A percentile compares a stretch with the other conserved stretches of the same genome.
These are phyloP conservation scores for Thyatira batis DNA, from an alignment of 2,888 invertebrate genomes.

Conservation along the genomic window DNA sequence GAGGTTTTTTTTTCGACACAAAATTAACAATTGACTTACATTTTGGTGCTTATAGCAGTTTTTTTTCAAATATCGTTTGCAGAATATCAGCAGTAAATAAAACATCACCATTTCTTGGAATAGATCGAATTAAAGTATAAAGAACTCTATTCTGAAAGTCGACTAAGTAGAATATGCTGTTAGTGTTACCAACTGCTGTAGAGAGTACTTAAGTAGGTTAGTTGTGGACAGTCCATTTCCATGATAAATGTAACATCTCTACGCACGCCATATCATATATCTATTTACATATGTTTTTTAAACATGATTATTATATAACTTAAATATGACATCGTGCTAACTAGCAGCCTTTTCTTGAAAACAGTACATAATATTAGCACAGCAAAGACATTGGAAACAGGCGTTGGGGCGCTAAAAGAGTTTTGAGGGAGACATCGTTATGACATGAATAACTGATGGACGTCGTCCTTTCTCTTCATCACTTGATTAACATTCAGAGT, in stretches of 20 bases:
- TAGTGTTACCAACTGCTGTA: conserved; percentile 37
- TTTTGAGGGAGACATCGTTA: conserved; percentile 60
- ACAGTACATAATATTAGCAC: conserved; percentile 20
- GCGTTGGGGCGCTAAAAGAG: conserved; percentile 49
- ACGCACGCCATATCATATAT: not conserved
- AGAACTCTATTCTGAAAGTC: conserved; percentile 41
- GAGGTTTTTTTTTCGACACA: too few relatives aligned
- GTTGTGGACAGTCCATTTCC: conserved; percentile 23
- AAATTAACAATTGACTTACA: too few relatives aligned
- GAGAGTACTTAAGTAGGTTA: conserved; percentile 32
- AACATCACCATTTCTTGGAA: conserved; percentile 8
- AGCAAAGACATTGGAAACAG: conserved; percentile 24
- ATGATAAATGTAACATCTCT: conserved; percentile 6
- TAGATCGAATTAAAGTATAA: conserved; percentile 22
- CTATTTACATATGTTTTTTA: too few relatives aligned
- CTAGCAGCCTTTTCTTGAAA: not conserved
- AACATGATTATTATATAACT: not conserved
- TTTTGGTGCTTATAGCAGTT: too few relatives aligned
- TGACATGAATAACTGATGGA: conserved; percentile 75
- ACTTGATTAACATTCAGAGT: conserved; percentile 75
- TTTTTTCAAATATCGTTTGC: too few relatives aligned
- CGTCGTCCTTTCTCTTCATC: conserved; percentile 59
- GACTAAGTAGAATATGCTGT: conserved; percentile 42
- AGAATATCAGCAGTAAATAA: conserved; percentile 7
- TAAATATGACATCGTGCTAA: conserved; percentile 4